Evolutionary conservation across 2,888 invertebrate genomes (phyloP).

Genomic region (Stegana nigrithorax): DNA sequence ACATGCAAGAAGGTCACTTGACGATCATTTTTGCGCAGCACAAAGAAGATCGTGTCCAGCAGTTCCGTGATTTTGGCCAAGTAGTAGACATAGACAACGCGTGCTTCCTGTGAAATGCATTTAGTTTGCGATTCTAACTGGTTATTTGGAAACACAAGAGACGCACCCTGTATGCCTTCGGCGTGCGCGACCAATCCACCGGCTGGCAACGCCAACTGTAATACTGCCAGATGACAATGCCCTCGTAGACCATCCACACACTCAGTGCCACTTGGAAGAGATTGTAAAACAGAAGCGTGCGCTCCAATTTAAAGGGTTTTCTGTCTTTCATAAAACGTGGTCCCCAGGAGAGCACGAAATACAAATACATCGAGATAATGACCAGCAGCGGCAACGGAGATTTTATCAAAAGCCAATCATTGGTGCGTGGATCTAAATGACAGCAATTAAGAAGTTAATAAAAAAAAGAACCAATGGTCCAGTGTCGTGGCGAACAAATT

Average conservation of each 20-base stretch:
- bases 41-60: constrained; percentile 92
- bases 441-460: constrained; percentile 10
- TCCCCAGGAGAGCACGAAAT: constrained; percentile 82
- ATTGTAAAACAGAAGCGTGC: constrained; percentile 86
- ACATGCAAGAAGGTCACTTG: constrained; percentile 92
- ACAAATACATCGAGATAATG: constrained; percentile 77
- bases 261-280: constrained; percentile 88
- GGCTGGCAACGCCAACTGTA: constrained; percentile 94
- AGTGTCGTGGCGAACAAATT: background rate
- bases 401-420: constrained; percentile 76
- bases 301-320: constrained; percentile 84
- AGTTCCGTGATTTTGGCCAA: constrained; percentile 91
- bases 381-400: constrained; percentile 78
- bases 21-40: constrained; percentile 88
- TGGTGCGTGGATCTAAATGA: constrained; percentile 74
- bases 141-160: background rate
- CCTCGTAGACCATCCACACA: constrained; percentile 79
- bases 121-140: background rate
- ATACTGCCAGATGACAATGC: constrained; percentile 76
- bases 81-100: constrained; percentile 87
- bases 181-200: constrained; percentile 83
- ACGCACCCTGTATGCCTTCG: constrained; percentile 83
- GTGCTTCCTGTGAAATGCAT: constrained; percentile 70
- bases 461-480: background rate
- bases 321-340: constrained; percentile 89